Conservation (phyloP, 2,797 vertebrate genomes). For the Rallus crepitans region DNA sequence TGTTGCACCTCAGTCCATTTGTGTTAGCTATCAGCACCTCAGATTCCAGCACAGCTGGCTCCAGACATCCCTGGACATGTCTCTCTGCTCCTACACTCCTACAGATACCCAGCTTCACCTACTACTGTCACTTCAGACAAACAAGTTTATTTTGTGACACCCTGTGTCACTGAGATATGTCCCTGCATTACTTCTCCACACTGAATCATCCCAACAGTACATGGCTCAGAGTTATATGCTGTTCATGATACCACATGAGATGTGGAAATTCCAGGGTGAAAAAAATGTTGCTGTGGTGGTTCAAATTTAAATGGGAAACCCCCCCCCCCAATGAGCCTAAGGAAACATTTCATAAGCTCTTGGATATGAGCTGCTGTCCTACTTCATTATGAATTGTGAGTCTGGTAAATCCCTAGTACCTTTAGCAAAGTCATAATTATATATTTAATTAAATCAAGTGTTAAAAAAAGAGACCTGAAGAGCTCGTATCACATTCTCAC, state of each 20-base stretch:
- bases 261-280: not conserved
- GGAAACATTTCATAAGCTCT: not conserved
- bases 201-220: not conserved
- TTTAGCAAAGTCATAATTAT: not conserved
- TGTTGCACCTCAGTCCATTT: not conserved
- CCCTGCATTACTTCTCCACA: not conserved
- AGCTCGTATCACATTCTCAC: not conserved
- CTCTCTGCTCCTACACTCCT: not conserved
- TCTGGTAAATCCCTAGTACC: not conserved
- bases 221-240: not conserved
- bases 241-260: not conserved
- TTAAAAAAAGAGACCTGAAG: not conserved
- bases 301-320: not conserved
- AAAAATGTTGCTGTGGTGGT: not conserved
- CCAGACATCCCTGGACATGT: not conserved
- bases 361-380: not conserved
- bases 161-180: not conserved
- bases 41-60: not conserved
- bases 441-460: not conserved
- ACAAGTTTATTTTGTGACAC: not conserved
- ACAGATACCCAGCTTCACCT: not conserved
- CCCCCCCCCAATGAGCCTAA: not conserved
- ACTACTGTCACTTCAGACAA: not conserved
- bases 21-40: not conserved
- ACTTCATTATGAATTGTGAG: not conserved